These are phyloP conservation scores for Hydropsyche betteni DNA, from an alignment of 2,888 invertebrate genomes.

Conservation along the genomic window DNA sequence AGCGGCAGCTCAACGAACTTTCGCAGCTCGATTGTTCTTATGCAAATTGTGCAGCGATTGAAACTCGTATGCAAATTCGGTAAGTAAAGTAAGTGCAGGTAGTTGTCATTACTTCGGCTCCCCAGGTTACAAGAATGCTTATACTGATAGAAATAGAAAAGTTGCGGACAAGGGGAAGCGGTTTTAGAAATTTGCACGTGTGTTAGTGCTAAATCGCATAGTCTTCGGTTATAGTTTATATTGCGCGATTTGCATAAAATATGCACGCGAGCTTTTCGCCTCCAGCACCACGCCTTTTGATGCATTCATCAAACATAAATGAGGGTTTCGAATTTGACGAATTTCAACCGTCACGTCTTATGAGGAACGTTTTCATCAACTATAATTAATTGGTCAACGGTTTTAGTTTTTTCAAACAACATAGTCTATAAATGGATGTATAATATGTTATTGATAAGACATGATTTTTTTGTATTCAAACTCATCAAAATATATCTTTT, in stretches of 20 bases:
- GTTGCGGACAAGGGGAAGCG: not conserved
- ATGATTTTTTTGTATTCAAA: too few relatives aligned
- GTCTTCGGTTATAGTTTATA: slow-evolving; percentile 37
- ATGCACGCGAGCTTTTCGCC: slow-evolving; percentile 24
- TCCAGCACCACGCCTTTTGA: not conserved
- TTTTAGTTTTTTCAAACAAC: too few relatives aligned
- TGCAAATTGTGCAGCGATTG: slow-evolving; percentile 33
- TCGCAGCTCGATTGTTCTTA: slow-evolving; percentile 39
- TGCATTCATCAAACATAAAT: slow-evolving; percentile 31
- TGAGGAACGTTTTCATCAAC: too few relatives aligned
- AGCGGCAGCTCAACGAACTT: slow-evolving; percentile 8
- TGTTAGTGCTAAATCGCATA: slow-evolving; percentile 13
- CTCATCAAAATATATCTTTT: too few relatives aligned
- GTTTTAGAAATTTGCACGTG: not conserved
- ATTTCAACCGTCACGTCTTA: too few relatives aligned
- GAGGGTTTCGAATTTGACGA: too few relatives aligned
- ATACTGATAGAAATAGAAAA: too few relatives aligned
- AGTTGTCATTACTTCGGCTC: slow-evolving; percentile 13
- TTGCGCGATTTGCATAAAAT: slow-evolving; percentile 38
- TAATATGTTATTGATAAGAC: too few relatives aligned
- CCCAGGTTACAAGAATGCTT: not conserved
- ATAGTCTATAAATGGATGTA: too few relatives aligned
- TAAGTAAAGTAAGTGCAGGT: slow-evolving; percentile 24
- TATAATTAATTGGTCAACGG: too few relatives aligned
- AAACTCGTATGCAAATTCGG: slow-evolving; percentile 22